A percentile compares a stretch with the other conserved stretches of the same genome.
phyloP scores from a whole-genome alignment of 2,797 vertebrate species.

The Poecilia picta region DNA sequence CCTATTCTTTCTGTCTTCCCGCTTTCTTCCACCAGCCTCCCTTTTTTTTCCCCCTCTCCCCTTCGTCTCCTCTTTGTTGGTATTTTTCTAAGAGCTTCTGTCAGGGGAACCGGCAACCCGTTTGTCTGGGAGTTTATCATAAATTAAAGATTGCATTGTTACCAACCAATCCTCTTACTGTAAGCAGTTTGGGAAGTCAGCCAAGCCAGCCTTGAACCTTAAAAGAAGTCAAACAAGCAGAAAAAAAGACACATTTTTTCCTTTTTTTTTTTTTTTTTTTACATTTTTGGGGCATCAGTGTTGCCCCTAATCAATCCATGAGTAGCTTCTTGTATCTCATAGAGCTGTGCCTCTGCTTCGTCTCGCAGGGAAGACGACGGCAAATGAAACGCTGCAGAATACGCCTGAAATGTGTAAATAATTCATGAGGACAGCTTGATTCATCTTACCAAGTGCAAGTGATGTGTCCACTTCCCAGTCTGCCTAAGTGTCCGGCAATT shows the following conservation, averaged over 20 bases:
- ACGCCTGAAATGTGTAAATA: constrained; percentile 52
- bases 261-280: background rate
- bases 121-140: constrained; percentile 80
- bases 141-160: constrained; percentile 86
- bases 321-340: constrained; percentile 43
- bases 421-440: constrained; percentile 61
- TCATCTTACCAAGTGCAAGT: constrained; percentile 58
- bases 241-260: constrained; percentile 34
- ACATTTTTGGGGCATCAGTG: constrained; percentile 36
- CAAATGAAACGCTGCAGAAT: constrained; percentile 48
- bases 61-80: constrained; percentile 60
- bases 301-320: constrained; percentile 56
- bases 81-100: constrained; percentile 65
- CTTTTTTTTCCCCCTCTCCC: constrained; percentile 9
- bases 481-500: constrained; percentile 58
- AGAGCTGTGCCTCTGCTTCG: constrained; percentile 41
- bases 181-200: constrained; percentile 82
- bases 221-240: constrained; percentile 67
- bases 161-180: constrained; percentile 85
- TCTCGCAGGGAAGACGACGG: constrained; percentile 42
- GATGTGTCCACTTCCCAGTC: constrained; percentile 55
- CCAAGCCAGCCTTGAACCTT: constrained; percentile 74
- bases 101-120: constrained; percentile 61
- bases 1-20: constrained; percentile 35
- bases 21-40: constrained; percentile 39